Evolutionary conservation across 1,140 invertebrate species (phyloP), one percentile per base, ranked within the genome.

Genomic region (Lethrus apterus): DNA sequence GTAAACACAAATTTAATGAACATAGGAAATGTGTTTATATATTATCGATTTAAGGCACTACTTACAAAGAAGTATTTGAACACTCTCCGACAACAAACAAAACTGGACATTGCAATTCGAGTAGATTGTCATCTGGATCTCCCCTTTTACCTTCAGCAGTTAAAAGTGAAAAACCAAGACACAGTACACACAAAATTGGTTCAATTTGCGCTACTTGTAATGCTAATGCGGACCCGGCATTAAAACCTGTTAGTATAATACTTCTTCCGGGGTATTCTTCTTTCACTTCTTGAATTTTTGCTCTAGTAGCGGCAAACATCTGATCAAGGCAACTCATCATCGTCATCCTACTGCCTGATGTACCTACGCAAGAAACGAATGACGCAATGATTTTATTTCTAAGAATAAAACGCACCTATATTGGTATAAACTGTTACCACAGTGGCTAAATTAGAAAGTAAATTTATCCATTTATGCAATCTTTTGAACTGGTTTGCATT

Each of bases 31-130:
- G n/a, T n/a, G n/a, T n/a, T n/a, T n/a, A n/a, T n/a, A n/a, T 21
- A 5, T n/a, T 17, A 20, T 13, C 15, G 15, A 30, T 20, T 23
- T 36, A 24, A 9, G 21, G 36, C n/a, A n/a, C n/a, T n/a, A 56
- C 64, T 63, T 58, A 66, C 63, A 56, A 54, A 9, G 71, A 41
- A 62, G 62, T 66, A 40, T 70, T 74, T 0, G 86, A 76, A 63
- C 84, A 79, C 59, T 91, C 83, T 2, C 89, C 89, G 51, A 89
- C 78, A 1, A 90, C 74, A 70, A 91, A 91, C 51, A 90, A 68
- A 5, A 84, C 81, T 0, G 88, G 86, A 32, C 78, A 79, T 52
- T 77, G 76, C 26, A 83, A 71, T 50, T 88, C 86, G 54, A 89
- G 66, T 13, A 91, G 58, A 2, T 75, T 76, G 64, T 92, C 88